Base-by-base conservation (phyloP, 2,797 vertebrate genomes). In the Yasuhikotakia modesta region DNA sequence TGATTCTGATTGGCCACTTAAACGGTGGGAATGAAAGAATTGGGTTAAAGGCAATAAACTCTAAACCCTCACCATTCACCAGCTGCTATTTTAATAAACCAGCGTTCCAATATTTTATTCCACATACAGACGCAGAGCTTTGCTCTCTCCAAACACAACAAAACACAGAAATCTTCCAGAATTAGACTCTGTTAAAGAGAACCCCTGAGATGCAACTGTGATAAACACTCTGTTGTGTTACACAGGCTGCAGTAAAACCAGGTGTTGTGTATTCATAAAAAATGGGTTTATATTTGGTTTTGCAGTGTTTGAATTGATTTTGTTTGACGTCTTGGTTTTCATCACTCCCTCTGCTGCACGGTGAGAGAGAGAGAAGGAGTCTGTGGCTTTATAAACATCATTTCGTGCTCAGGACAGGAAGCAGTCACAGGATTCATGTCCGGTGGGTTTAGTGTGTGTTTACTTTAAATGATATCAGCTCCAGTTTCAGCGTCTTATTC, bases 41-140 rank as follows among this genome's bases (percentile, higher is more conserved):
- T 67, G 35, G 74, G 83, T 84, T 85, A 78, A 84, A 39, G 76
- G 61, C 58, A 57, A 81, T 79, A 74, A 79, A 73, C 70, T 30
- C 60, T 46, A 73, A 81, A 73, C 75, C 73, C 72, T 61, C 55
- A 79, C 76, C 75, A 63, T 82, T 80, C 69, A 48, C 74, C 79
- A 60, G 67, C 80, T 80, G 79, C 71, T 78, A 71, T 73, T 74
- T 48, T 52, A 46, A 67, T 71, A 81, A 77, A 73, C 45, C n/a
- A 30, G 19, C 39, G 21, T 43, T 65, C 16, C 48, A 39, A 73
- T 50, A 3, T 43, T 32, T 1, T 66, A 43, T 61, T 39, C 65
- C 63, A 53, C 19, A 64, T 65, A 53, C 50, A 53, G n/a, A 53
- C 8, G 50, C 2, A 6, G 50, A 50, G 58, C 45, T 64, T 63